Percentiles rank a stretch among this genome's conserved stretches.
phyloP scores from a whole-genome alignment of 2,113 vertebrate species.

The Dicerorhinus sumatrensis region DNA sequence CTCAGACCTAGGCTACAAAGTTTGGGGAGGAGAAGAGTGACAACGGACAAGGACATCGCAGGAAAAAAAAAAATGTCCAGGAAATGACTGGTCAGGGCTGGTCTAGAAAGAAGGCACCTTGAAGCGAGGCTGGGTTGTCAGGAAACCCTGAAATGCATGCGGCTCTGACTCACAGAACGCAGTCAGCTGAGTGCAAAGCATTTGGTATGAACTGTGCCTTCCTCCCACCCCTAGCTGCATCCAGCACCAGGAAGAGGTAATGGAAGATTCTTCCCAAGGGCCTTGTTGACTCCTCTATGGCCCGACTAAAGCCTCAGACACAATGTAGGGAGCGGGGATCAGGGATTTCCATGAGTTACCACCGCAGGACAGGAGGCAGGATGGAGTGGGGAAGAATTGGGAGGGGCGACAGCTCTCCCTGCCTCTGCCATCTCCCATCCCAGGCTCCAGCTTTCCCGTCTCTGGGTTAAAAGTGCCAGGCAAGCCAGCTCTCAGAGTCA shows the following conservation, averaged over 20 bases:
- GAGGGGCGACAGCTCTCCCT: not conserved
- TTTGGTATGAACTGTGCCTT: not conserved
- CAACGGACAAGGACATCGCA: not conserved
- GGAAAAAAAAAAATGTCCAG: not conserved
- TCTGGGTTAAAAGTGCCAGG: constrained; percentile 21
- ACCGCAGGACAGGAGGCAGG: not conserved
- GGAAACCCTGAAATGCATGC: not conserved
- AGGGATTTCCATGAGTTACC: not conserved
- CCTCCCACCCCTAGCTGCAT: not conserved
- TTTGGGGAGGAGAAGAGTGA: constrained; percentile 44
- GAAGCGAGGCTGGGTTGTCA: not conserved
- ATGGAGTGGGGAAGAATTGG: not conserved
- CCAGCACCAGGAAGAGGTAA: not conserved
- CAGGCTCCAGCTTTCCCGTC: not conserved
- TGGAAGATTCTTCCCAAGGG: not conserved
- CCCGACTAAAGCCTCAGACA: not conserved
- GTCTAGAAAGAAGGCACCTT: not conserved
- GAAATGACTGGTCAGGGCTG: not conserved
- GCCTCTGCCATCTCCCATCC: not conserved
- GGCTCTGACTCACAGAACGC: not conserved
- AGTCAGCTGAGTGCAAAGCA: not conserved
- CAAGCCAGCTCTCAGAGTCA: constrained; percentile 50
- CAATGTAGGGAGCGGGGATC: not conserved
- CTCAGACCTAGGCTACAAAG: not conserved
- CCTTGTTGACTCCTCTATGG: not conserved